Conservation (phyloP, 2,797 vertebrate genomes). For the Harpagifer antarcticus region DNA sequence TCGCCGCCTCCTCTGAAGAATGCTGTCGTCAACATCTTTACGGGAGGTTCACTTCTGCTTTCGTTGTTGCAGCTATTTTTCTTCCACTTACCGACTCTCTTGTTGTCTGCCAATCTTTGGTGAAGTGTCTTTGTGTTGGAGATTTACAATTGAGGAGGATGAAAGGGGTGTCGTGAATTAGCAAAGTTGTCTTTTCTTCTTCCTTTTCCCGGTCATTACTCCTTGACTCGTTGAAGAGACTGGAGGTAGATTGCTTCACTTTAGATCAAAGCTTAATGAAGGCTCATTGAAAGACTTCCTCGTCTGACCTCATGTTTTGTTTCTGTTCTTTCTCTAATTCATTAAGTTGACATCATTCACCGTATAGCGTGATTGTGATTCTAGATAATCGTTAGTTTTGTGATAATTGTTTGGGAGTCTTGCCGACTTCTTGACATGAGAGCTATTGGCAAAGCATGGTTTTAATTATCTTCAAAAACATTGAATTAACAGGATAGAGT, state of each 20-base stretch:
- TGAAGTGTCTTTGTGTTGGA: neutral
- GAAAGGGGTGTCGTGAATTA: neutral
- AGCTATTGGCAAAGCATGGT: slow-evolving; percentile 2
- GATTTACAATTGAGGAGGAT: slow-evolving; percentile 16
- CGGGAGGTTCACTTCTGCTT: slow-evolving; percentile 43
- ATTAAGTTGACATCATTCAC: neutral
- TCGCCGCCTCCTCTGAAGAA: slow-evolving; percentile 13
- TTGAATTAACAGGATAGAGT: slow-evolving; percentile 1
- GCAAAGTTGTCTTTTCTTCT: neutral
- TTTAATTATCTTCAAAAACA: neutral
- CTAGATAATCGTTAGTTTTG: neutral
- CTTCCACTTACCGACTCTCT: slow-evolving; percentile 18
- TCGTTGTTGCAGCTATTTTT: slow-evolving; percentile 50
- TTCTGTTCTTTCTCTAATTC: neutral
- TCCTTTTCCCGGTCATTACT: neutral
- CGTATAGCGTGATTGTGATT: neutral
- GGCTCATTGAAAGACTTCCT: neutral
- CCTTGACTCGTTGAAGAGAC: neutral
- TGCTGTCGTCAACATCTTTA: slow-evolving; percentile 52
- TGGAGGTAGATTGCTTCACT: neutral
- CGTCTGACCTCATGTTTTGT: neutral
- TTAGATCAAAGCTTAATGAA: neutral
- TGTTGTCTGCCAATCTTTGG: slow-evolving; percentile 13
- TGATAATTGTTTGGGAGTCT: slow-evolving; percentile 2
- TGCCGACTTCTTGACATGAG: neutral